Base-by-base conservation (phyloP, 2,113 vertebrate genomes). In the Gopherus flavomarginatus region DNA sequence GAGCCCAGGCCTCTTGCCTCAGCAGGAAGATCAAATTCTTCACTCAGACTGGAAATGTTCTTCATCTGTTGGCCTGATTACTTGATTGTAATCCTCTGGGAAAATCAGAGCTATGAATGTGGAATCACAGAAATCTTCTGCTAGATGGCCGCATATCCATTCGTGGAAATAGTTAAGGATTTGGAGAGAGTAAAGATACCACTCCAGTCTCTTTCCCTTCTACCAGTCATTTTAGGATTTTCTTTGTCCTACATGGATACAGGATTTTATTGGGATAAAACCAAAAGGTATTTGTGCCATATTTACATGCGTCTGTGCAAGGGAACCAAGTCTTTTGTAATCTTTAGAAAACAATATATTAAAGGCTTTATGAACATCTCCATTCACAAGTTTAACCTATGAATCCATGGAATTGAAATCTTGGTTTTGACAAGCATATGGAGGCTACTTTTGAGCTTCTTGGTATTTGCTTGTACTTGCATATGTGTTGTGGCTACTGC, bases 291-390 rank as follows among this genome's bases (percentile, higher is more conserved):
- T 65, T 35, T 65, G 31, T 65, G 29, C 59, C 59, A 65, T 65
- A 31, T 65, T 65, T 65, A 16, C 31, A 65, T 65, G 59, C 59
- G 35, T 31, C 29, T 16, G 59, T 65, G 29, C n/a, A 83, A 90
- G 77, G 93, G 11, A 62, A 86, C 50, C 92, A 44, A 38, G 81
- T 38, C 4, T 8, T 81, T 56, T 57, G 38, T 79, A 87, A 14
- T 50, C 35, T 82, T 88, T 86, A 85, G 75, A 83, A 94, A 91
- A 85, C 24, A n/a, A 53, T 38, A 90, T 35, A 38, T 13, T 49
- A 57, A 92, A 94, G 56, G 49, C 80, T 87, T 90, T 94, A 83
- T 81, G 44, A 93, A 78, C 26, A 95, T 83, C 65, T 72, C 22
- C 54, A 72, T 81, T 85, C 0, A 95, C 87, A 95, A 93, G 81